Conservation (phyloP, 1,140 invertebrate genomes). For the Acromyrmex heyeri region DNA sequence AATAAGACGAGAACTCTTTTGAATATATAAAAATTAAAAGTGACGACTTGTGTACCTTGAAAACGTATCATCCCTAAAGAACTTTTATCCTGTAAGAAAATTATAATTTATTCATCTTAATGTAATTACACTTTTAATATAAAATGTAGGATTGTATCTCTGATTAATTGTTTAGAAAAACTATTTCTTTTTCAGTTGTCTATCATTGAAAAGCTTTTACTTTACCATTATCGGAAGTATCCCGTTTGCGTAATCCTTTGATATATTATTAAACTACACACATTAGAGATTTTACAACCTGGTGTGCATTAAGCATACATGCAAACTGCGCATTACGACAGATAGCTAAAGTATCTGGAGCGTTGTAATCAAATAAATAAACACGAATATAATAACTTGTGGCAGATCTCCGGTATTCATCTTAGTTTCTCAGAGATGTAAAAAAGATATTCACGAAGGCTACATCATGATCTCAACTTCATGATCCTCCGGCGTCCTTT, state of each 20-base stretch:
- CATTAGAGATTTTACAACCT: neutral
- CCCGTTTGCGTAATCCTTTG: neutral
- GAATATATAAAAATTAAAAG: neutral
- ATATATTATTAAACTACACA: neutral
- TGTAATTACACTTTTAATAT: neutral
- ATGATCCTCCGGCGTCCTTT: conserved; percentile 73
- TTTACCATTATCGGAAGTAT: neutral
- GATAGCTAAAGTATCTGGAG: conserved; percentile 23
- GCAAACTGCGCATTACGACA: conserved; percentile 10
- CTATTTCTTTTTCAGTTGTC: neutral
- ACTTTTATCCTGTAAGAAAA: neutral
- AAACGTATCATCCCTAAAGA: neutral
- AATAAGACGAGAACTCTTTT: neutral
- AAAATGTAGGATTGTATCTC: neutral
- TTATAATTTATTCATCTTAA: neutral
- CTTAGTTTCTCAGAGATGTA: neutral
- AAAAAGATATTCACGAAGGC: conserved; percentile 36
- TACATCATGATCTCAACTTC: conserved; percentile 70
- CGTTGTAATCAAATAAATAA: conserved; percentile 26
- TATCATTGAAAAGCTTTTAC: neutral
- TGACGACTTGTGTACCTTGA: neutral
- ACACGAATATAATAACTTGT: conserved; percentile 25
- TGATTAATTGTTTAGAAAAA: neutral
- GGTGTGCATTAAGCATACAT: neutral
- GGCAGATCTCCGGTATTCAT: conserved; percentile 3